Evolutionary conservation across 2,888 invertebrate genomes (phyloP), one percentile per base, ranked within the genome.

Genomic region (Mythimna albipuncta): DNA sequence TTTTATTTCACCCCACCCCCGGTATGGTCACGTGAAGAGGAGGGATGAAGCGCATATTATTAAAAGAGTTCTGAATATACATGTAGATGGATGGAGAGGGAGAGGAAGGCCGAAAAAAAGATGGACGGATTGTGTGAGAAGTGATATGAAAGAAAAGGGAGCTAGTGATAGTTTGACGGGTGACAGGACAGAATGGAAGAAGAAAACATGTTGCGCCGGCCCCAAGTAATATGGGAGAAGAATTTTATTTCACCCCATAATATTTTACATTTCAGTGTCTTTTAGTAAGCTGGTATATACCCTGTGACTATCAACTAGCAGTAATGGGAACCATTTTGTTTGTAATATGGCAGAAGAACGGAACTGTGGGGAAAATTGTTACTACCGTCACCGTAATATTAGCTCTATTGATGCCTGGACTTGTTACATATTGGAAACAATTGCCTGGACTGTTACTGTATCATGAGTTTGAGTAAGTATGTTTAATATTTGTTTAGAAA

Each of bases 231-330:
- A n/a, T n/a, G n/a, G n/a, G n/a, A n/a, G n/a, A n/a, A n/a, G n/a
- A 6, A 16, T 6, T 54, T 21, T 55, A 16, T 13, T 26, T 19
- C 2, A 11, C 1, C 5, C 1, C 5, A 13, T 5, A 26, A 0
- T 6, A 16, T 26, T 59, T 59, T 21, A 1, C 2, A 38, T 77
- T 77, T 10, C 75, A 81, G 81, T 83, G 79, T 26, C 52, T 75
- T 0, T 26, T 81, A 10, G 64, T 79, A 9, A 58, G 69, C 26
- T 81, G 81, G 83, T 79, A 79, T 10, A 75, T 83, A 16, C 80
- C 81, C 0, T 79, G 83, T 26, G 81, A 81, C 11, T 81, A 80
- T 13, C 83, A 81, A 13, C 35, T 81, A 0, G 75, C 81, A 0
- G 16, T 75, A 1, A 65, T 75, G 75, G 81, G 83, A 2, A 83